Evolutionary conservation across 2,888 invertebrate species (phyloP).

Genomic region (Therioaphis trifolii): DNA sequence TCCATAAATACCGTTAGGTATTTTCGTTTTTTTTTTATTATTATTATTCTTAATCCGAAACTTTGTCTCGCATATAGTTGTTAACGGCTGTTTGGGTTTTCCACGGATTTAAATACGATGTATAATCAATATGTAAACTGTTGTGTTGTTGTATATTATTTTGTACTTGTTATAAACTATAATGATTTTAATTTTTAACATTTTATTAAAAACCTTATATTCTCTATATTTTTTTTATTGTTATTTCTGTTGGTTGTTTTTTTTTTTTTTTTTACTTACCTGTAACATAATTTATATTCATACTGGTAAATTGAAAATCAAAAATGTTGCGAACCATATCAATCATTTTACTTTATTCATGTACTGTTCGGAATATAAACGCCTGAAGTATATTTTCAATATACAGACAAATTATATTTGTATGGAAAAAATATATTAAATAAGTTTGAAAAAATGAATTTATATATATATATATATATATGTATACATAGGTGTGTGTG

Average conservation of each 20-base stretch:
- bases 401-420: conserved; percentile 42
- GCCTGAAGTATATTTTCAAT: conserved; percentile 17
- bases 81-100: background rate
- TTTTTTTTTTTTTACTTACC: background rate
- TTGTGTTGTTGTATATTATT: background rate
- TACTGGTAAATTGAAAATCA: conserved; percentile 48
- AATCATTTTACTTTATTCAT: conserved; percentile 46
- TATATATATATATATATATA: background rate
- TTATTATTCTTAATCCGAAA: background rate
- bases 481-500: too few relatives aligned
- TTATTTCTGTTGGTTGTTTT: background rate
- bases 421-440: conserved; percentile 33
- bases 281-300: conserved; percentile 44
- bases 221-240: background rate
- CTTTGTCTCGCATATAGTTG: background rate
- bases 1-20: conserved; percentile 18
- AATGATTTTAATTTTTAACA: background rate
- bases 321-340: conserved; percentile 43
- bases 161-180: background rate
- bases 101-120: conserved; percentile 14
- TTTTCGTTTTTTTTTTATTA: background rate
- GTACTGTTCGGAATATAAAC: background rate
- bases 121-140: background rate
- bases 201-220: background rate
- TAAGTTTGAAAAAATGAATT: conserved; percentile 1